phyloP scores from a whole-genome alignment of 2,888 invertebrate genomes.

The Camptogramma bilineatum region DNA sequence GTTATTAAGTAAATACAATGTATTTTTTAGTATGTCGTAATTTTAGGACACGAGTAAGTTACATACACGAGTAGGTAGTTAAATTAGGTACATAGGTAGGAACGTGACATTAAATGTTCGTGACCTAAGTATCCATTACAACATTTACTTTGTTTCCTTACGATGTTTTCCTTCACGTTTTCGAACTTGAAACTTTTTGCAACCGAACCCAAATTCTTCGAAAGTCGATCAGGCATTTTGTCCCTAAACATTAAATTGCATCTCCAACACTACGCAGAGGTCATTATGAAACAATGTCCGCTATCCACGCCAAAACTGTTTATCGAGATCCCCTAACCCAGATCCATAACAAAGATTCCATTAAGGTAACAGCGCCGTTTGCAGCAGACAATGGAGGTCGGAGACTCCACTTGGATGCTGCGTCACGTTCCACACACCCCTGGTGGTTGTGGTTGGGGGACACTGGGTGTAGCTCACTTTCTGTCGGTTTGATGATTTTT shows the following conservation, averaged over 20 bases:
- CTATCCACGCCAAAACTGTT: slow-evolving; percentile 1
- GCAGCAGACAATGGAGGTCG: slow-evolving; percentile 44
- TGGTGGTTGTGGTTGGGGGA: slow-evolving; percentile 26
- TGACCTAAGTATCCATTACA: no score
- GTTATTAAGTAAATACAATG: no score
- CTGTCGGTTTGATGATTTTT: no score
- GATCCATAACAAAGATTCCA: slow-evolving; percentile 29
- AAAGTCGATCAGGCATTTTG: background rate
- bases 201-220: background rate
- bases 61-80: no score
- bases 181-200: background rate
- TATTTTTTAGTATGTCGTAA: no score
- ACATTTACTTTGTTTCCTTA: no score
- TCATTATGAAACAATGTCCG: background rate
- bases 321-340: slow-evolving; percentile 11
- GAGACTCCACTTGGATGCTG: slow-evolving; percentile 50
- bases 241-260: background rate
- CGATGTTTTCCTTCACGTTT: no score
- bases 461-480: slow-evolving; percentile 34
- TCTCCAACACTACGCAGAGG: background rate
- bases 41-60: no score
- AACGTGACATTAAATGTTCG: no score
- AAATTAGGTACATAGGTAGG: no score
- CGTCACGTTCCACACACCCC: slow-evolving; percentile 50
- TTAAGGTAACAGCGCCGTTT: slow-evolving; percentile 32